Base-by-base conservation (phyloP, 2,888 invertebrate genomes). In the Biston stratarius region DNA sequence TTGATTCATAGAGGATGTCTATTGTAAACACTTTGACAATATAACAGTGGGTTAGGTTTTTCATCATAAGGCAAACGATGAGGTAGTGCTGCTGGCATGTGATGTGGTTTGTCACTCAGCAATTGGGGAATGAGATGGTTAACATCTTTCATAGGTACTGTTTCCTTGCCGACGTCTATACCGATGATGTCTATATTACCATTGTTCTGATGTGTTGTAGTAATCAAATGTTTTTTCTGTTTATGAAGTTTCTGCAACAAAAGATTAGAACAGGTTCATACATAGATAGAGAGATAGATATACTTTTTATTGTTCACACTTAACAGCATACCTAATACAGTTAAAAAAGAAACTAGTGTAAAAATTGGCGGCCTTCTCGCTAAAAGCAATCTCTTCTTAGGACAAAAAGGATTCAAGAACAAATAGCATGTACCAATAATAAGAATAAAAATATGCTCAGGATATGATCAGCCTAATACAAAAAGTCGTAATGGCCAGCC, bases 211-310 rank as follows among this genome's bases (percentile, higher is more conserved):
- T 51, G 24, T 0, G 73, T 33, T 5, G 34, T 60, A 6, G 33
- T 56, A 8, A 87, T 75, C 73, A 87, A 85, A 71, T 94, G 93
- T 61, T 93, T 93, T 70, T 88, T 91, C 48, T 84, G 51, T 77
- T 88, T 91, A 73, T 94, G 93, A 44, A 85, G 60, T 85, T 89
- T 92, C 93, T 94, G 89, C 45, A 91, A 91, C 24, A 24, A 44
- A 8, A 33, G 14, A 47, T 55, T 5, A 45, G 61, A 58, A 38
- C 53, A 44, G 45, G 42, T 42, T 12, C 1, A 42, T 42, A 24
- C 24, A 24, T 24, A 24, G 24, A 24, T 24, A 24, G 24, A 24
- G 24, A 24, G 24, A 3, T 24, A 24, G 24, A 24, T 24, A 24
- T 24, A 24, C 24, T 24, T 3, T 24, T 24, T 24, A 24, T 24